A percentile compares a stretch with the other conserved stretches of the same genome.
These are phyloP conservation scores for Centroberyx gerrardi DNA, from an alignment of 2,797 vertebrate species.

Conservation along the genomic window DNA sequence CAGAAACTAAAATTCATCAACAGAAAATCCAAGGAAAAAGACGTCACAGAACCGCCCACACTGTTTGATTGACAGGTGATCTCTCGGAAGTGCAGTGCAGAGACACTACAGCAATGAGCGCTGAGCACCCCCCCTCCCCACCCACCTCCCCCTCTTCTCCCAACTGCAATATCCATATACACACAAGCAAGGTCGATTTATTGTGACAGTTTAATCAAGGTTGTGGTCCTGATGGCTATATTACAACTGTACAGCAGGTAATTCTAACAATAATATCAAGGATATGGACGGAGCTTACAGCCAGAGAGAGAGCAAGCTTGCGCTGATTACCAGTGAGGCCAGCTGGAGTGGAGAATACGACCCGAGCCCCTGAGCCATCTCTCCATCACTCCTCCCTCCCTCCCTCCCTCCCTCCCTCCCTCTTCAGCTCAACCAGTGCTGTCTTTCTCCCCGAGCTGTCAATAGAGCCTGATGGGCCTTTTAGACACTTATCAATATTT, in stretches of 20 bases:
- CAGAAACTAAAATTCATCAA: no score
- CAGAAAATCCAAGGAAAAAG: no score
- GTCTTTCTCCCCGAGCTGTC: slow-evolving; percentile 86
- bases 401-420: slow-evolving; percentile 52
- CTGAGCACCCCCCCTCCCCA: no score
- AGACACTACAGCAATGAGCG: no score
- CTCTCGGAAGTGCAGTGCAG: no score
- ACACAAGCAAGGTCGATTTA: no score
- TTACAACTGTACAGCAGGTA: slow-evolving; percentile 19
- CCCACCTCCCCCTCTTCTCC: no score
- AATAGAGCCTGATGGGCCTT: slow-evolving; percentile 87
- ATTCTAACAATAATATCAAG: slow-evolving; percentile 41
- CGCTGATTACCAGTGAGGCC: slow-evolving; percentile 71
- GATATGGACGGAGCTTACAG: slow-evolving; percentile 48
- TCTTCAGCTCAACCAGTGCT: slow-evolving; percentile 58
- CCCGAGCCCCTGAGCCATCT: slow-evolving; percentile 72
- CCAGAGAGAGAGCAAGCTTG: slow-evolving; percentile 43
- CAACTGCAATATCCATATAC: no score
- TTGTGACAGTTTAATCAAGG: slow-evolving; percentile 4
- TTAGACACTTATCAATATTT: slow-evolving; percentile 93
- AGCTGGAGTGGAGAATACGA: slow-evolving; percentile 70
- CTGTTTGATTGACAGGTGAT: no score
- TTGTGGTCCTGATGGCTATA: not conserved
- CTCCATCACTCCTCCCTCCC: slow-evolving; percentile 78
- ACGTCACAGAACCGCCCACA: no score